Base-by-base conservation (phyloP, 1,140 invertebrate genomes). In the Dendrolimus punctatus region DNA sequence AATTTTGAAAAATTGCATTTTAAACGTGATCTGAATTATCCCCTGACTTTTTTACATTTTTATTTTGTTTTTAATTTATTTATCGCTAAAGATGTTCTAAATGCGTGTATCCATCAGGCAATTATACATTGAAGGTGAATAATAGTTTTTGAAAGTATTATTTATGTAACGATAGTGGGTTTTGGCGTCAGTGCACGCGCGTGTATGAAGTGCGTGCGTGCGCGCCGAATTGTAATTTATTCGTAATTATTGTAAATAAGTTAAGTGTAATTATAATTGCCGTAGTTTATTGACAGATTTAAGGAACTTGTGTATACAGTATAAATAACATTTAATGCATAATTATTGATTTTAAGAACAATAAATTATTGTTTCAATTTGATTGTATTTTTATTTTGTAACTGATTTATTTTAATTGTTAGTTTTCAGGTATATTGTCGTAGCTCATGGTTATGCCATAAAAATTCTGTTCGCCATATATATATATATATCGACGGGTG, bases 351-450 rank as follows among this genome's bases (percentile, higher is more conserved):
- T 68, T 48, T 80, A 83, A 81, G 73, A 66, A 76, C 69, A 81
- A 84, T 84, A 84, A 84, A 84, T 81, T 81, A 84, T 84, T 84
- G 80, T 84, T 84, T 84, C 75, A 66, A 81, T 75, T 79, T 79
- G 64, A 60, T 38, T 46, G 36, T 57, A 43, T 49, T 60, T 55
- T 60, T 53, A 41, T 59, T 57, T 60, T 53, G 44, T 45, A 0
- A 8, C 46, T 3, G 7, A 4, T 6, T 46, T 46, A 47, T n/a
- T n/a, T n/a, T n/a, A n/a, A n/a, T n/a, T n/a, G n/a, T n/a, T n/a
- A n/a, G n/a, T n/a, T n/a, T n/a, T n/a, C n/a, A n/a, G n/a, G n/a
- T n/a, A n/a, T n/a, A n/a, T n/a, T n/a, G n/a, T n/a, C n/a, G n/a
- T n/a, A n/a, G n/a, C n/a, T n/a, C n/a, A n/a, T n/a, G n/a, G n/a